phyloP scores from a whole-genome alignment of 2,888 invertebrate genomes.

The Drosophila macrothrix region DNA sequence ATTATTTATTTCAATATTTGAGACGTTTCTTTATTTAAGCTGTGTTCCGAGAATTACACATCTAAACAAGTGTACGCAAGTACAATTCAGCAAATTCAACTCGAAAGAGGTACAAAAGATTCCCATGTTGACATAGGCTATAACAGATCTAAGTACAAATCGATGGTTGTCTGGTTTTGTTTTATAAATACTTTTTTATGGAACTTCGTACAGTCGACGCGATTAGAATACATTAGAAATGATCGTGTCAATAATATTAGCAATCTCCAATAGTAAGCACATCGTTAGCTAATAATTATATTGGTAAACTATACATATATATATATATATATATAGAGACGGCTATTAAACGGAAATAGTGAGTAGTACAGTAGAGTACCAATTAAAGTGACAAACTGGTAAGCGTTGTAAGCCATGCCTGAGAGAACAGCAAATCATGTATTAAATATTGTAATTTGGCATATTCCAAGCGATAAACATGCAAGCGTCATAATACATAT shows the following conservation, averaged over 20 bases:
- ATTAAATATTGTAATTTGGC: conserved; percentile 29
- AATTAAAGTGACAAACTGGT: conserved; percentile 31
- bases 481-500: neutral
- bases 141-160: conserved; percentile 26
- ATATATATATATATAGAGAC: neutral
- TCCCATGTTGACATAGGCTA: conserved; percentile 38
- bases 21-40: conserved; percentile 7
- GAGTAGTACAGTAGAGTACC: neutral
- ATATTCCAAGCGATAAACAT: conserved; percentile 2
- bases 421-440: conserved; percentile 12
- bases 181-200: neutral
- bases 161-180: neutral
- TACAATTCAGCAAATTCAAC: conserved; percentile 12
- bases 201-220: conserved; percentile 4
- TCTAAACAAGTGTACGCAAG: conserved; percentile 1
- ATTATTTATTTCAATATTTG: conserved; percentile 8
- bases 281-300: conserved; percentile 12
- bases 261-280: conserved; percentile 11
- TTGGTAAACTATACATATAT: conserved; percentile 16
- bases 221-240: neutral
- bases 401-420: conserved; percentile 20
- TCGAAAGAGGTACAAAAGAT: conserved; percentile 23
- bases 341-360: conserved; percentile 21
- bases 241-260: conserved; percentile 37
- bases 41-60: conserved; percentile 10